Base-by-base conservation (phyloP, 2,888 invertebrate species). In the Sialis fuliginosa region DNA sequence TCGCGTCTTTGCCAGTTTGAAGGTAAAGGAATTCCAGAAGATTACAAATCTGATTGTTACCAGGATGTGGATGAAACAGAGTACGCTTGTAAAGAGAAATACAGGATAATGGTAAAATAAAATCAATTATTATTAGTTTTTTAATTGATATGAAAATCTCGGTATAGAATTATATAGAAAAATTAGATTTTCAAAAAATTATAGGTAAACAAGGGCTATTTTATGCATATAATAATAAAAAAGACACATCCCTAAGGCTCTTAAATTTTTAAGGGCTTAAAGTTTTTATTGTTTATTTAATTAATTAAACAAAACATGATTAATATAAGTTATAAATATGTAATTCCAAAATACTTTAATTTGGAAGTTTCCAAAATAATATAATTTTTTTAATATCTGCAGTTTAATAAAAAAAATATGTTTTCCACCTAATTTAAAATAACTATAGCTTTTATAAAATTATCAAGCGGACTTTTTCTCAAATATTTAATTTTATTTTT, bases 41-140 rank as follows among this genome's bases (percentile, higher is more conserved):
- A 81, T 56, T 81, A 81, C 65, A 81, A 80, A 61, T 79, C 80
- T 44, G 85, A 84, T 57, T 85, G 85, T 58, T 85, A 81, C 65
- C 77, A 81, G 61, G 81, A 85, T 60, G 76, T 84, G 12, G 84
- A 84, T 61, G 85, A 85, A 63, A 75, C 79, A 30, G 79, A 80
- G 53, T 84, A 77, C 60, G 85, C 84, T 4, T 85, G 85, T 66
- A 81, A 82, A 62, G 84, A 84, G 61, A 84, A 84, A 60, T 77
- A 79, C 59, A 69, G 83, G 59, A 83, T 84, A 57, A 80, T 82
- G 82, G 83, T 83, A 64, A 74, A 37, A 32, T 13, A 7, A 9
- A 35, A 37, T 40, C 31, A 42, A 30, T 30, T 13, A n/a, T n/a
- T n/a, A n/a, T n/a, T n/a, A n/a, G n/a, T 22, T 22, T 22, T 2